Conservation (phyloP, 2,888 invertebrate species). For the Odontomyia ornata region DNA sequence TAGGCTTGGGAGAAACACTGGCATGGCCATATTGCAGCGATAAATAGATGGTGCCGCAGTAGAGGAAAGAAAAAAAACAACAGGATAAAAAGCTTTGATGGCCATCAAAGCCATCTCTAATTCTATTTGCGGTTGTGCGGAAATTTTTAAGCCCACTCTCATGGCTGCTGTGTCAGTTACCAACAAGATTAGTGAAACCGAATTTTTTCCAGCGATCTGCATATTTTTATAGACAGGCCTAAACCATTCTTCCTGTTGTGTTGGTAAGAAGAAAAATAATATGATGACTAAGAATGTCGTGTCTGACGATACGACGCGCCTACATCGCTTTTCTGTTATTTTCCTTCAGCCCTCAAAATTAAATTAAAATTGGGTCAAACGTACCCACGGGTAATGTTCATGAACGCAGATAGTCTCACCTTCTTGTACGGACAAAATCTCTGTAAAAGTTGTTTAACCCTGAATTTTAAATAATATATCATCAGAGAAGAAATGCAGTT, state of each 20-base stretch:
- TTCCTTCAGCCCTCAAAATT: not conserved
- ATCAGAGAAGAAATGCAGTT: too few relatives aligned
- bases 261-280: not conserved
- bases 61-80: not conserved
- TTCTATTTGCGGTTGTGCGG: conserved; percentile 16
- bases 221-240: conserved; percentile 16
- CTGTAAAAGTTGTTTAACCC: too few relatives aligned
- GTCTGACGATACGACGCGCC: not conserved
- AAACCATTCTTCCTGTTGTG: not conserved
- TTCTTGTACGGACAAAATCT: too few relatives aligned
- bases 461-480: too few relatives aligned
- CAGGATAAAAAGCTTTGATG: conserved; percentile 23
- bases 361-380: conserved; percentile 13
- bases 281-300: not conserved
- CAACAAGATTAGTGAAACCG: conserved; percentile 12
- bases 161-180: too few relatives aligned
- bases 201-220: not conserved
- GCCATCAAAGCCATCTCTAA: conserved; percentile 17
- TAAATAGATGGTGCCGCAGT: not conserved
- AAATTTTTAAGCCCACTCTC: not conserved
- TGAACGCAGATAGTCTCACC: too few relatives aligned
- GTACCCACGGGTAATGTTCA: not conserved
- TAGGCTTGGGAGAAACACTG: not conserved
- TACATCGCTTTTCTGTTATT: conserved; percentile 3
- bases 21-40: conserved; percentile 7